Conservation (phyloP, 2,797 vertebrate species). For the Scyliorhinus canicula region DNA sequence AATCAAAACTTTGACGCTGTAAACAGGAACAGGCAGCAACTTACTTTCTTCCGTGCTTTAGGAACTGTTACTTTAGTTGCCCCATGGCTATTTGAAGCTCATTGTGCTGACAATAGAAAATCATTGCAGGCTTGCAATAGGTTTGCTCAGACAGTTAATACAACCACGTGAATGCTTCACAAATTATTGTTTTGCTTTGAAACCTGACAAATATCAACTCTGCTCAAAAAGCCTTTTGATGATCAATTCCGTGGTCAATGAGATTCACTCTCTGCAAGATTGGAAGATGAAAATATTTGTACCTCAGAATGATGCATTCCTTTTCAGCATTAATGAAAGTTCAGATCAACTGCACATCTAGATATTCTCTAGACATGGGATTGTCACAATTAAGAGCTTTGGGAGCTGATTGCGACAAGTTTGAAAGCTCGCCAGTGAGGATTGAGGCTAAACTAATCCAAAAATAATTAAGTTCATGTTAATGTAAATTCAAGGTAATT, state of each 20-base stretch:
- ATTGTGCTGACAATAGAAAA: constrained; percentile 15
- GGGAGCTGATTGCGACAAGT: neutral
- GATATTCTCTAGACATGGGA: constrained; percentile 4
- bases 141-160: neutral
- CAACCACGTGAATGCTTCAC: neutral
- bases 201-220: neutral
- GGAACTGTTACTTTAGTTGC: neutral
- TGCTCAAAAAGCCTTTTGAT: neutral
- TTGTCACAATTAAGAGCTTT: neutral
- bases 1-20: neutral
- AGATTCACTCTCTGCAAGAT: neutral
- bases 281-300: neutral
- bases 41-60: neutral
- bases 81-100: neutral
- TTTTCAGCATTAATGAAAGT: neutral
- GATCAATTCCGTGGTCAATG: neutral
- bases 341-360: neutral
- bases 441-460: neutral
- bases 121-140: neutral
- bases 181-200: neutral
- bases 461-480: constrained; percentile 25
- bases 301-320: neutral
- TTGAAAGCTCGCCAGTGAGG: neutral
- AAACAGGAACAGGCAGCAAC: neutral
- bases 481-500: neutral